Percentiles rank a stretch among this genome's conserved stretches.
Conservation (phyloP, 2,113 vertebrate species). For the Bubalus kerabau region DNA sequence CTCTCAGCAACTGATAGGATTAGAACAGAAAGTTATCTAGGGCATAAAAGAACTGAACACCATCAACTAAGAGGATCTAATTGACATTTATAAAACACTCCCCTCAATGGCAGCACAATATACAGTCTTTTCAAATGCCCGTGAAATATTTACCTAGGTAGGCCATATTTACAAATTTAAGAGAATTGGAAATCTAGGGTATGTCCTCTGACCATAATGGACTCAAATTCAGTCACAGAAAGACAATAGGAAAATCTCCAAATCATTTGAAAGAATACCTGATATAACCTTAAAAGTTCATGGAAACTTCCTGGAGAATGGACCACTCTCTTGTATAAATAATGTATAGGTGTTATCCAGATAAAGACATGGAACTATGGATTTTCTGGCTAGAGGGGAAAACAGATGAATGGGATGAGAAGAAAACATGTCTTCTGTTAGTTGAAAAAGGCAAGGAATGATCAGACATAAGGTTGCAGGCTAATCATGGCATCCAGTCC, state of each 20-base stretch:
- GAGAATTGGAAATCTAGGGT: background rate
- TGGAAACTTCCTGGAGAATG: background rate
- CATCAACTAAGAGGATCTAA: background rate
- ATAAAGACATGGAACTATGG: background rate
- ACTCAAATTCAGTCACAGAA: background rate
- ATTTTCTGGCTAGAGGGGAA: background rate
- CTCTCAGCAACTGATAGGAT: background rate
- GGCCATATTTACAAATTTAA: background rate
- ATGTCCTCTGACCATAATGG: background rate
- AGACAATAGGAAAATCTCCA: background rate
- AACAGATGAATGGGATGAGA: background rate
- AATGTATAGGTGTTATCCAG: background rate
- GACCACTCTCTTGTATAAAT: background rate
- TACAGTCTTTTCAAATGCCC: background rate
- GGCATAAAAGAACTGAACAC: background rate
- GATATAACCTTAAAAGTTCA: background rate
- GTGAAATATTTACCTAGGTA: background rate
- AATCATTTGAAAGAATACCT: background rate
- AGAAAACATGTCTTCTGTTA: background rate
- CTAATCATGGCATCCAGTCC: too few relatives aligned
- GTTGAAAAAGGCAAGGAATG: background rate
- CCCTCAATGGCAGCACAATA: too few relatives aligned
- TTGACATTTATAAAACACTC: background rate
- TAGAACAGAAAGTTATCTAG: background rate
- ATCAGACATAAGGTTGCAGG: background rate